phyloP scores from a whole-genome alignment of 2,113 vertebrate genomes.

The Alouatta palliata region DNA sequence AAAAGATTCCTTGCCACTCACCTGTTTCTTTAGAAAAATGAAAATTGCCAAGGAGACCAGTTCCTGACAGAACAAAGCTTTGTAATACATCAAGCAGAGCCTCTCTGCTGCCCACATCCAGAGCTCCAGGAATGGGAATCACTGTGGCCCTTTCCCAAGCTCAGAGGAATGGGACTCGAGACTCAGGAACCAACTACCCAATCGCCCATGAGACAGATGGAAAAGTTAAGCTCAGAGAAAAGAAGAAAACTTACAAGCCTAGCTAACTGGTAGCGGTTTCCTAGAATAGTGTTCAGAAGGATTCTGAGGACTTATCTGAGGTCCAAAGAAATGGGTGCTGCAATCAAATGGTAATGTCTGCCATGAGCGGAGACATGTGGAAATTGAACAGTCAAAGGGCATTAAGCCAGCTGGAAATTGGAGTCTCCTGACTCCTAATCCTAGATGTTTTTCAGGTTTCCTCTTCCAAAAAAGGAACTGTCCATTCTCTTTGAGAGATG shows the following conservation, averaged over 20 bases:
- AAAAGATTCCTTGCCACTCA: background rate
- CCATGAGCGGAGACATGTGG: background rate
- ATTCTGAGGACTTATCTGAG: background rate
- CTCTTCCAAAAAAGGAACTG: background rate
- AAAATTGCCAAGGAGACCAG: background rate
- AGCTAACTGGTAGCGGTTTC: too few relatives aligned
- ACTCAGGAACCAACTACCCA: background rate
- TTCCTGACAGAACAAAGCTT: background rate
- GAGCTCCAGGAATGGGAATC: background rate
- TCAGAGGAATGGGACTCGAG: background rate
- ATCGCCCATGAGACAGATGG: background rate
- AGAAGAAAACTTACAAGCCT: background rate
- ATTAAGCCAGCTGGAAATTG: background rate
- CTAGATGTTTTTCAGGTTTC: background rate
- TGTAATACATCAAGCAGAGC: background rate
- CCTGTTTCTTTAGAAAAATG: background rate
- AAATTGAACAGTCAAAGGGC: background rate
- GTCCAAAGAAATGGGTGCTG: background rate
- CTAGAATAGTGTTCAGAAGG: background rate
- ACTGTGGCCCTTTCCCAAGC: background rate
- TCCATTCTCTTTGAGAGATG: background rate
- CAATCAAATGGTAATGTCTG: background rate
- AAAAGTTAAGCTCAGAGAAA: background rate
- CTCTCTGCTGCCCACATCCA: rapidly evolving
- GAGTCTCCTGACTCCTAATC: background rate